Base-by-base conservation (phyloP, 2,888 invertebrate species). In the Bimastos eiseni region DNA sequence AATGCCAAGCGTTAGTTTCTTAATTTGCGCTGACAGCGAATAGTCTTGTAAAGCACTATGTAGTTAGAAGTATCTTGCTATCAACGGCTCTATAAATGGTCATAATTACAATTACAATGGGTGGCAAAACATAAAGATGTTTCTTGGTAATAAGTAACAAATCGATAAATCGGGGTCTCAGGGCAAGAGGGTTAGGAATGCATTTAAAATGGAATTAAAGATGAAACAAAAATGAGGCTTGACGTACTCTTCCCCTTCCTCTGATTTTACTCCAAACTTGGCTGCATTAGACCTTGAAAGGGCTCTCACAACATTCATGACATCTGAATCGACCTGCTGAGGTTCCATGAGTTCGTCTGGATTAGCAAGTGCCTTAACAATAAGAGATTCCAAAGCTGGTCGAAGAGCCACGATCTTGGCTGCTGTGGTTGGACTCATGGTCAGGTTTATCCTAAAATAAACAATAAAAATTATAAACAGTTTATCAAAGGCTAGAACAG, bases 351-450 rank as follows among this genome's bases (percentile, higher is more conserved):
- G 96, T 4, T 96, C 96, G 94, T 97, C 97, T 0, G 99, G 98
- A 91, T 97, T 96, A 90, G 96, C 96, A 4, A 98, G 97, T 0
- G 97, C 97, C 91, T 97, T 95, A 19, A 98, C 96, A 8, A 99
- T 97, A 3, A 99, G 96, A 92, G 96, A 96, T 95, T 99, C 99
- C 15, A 99, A 94, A 4, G 97, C 97, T 0, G 98, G 98, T 49
- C 98, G 96, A 15, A 99, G 95, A 1, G 98, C 97, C 0, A 97
- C 97, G 90, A 99, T 96, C 70, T 97, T 96, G 0, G 98, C 97
- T 0, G 99, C 99, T 19, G 97, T 95, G 83, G 96, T 95, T 0
- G 97, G 96, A 91, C 97, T 96, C 97, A 99, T 98, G 30, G 97
- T 96, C 91, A 99, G 96, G 95, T 98, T 98, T 89, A 99, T 96